Percentiles rank a stretch among this genome's conserved stretches.
Conservation (phyloP, 2,888 invertebrate species). For the Leucoma salicis region DNA sequence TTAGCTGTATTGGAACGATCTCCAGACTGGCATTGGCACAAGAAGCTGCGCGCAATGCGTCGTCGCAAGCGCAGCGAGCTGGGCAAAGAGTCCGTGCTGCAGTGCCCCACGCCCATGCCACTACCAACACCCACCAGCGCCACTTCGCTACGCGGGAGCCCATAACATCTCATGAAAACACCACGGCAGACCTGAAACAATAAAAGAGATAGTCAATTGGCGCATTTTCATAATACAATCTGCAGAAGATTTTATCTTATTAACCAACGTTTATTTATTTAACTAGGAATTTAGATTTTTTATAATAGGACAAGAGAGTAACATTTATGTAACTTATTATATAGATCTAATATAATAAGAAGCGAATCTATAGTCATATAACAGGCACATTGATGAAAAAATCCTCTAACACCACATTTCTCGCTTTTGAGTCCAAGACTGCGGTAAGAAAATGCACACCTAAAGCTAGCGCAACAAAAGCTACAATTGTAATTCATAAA, state of each 20-base stretch:
- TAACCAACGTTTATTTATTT: neutral
- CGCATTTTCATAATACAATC: too few species aligned
- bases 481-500: slow-evolving; percentile 70
- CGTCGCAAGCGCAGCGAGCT: slow-evolving; percentile 90
- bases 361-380: too few species aligned
- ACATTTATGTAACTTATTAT: too few species aligned
- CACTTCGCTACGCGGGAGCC: slow-evolving; percentile 77
- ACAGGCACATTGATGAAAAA: too few species aligned
- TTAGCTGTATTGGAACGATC: slow-evolving; percentile 93
- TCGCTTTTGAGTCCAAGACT: too few species aligned
- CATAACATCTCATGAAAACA: slow-evolving; percentile 80
- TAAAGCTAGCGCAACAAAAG: too few species aligned
- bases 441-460: too few species aligned
- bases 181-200: slow-evolving; percentile 67
- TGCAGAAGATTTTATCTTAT: too few species aligned
- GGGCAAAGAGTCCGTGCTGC: slow-evolving; percentile 87
- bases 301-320: too few species aligned
- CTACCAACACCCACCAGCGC: slow-evolving; percentile 79
- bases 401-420: too few species aligned
- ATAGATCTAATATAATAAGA: too few species aligned
- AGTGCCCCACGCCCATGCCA: slow-evolving; percentile 78
- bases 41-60: slow-evolving; percentile 87
- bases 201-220: slow-evolving; percentile 30
- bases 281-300: neutral
- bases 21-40: slow-evolving; percentile 91